Conservation (phyloP, 2,888 invertebrate species). For the Apodemia zela region DNA sequence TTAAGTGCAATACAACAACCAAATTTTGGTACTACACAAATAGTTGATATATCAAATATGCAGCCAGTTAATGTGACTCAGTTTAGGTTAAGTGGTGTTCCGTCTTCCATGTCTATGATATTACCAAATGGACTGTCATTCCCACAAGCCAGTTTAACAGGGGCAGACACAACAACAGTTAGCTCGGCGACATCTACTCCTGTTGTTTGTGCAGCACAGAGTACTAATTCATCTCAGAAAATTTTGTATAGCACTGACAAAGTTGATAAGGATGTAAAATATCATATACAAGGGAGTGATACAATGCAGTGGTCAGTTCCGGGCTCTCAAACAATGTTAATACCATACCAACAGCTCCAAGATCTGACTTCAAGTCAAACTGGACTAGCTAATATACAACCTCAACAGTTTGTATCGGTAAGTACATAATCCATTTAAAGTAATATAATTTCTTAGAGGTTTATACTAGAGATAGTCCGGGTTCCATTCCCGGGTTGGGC, state of each 20-base stretch:
- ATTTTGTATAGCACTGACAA: constrained; percentile 70
- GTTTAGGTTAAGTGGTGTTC: constrained; percentile 63
- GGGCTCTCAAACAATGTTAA: constrained; percentile 71
- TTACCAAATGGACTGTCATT: constrained; percentile 63
- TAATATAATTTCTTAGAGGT: too few relatives aligned
- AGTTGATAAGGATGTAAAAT: constrained; percentile 69
- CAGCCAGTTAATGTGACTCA: constrained; percentile 73
- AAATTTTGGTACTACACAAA: constrained; percentile 62
- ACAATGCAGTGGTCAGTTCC: constrained; percentile 71
- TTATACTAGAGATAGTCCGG: too few relatives aligned
- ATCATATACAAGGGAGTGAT: constrained; percentile 69
- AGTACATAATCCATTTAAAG: constrained; percentile 38
- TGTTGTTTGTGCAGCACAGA: constrained; percentile 70
- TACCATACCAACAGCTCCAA: constrained; percentile 71
- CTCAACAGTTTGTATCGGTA: constrained; percentile 72
- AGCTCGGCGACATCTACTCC: constrained; percentile 67
- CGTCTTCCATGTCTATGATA: constrained; percentile 74
- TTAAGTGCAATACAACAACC: constrained; percentile 60
- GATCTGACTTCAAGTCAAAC: constrained; percentile 59
- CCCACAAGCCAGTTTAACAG: constrained; percentile 62
- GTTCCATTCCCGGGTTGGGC: too few relatives aligned
- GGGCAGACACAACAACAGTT: constrained; percentile 66
- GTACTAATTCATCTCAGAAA: constrained; percentile 66
- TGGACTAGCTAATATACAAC: constrained; percentile 60
- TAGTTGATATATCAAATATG: constrained; percentile 69